Conservation (phyloP, 2,888 invertebrate genomes). For the Heliconius hortense region DNA sequence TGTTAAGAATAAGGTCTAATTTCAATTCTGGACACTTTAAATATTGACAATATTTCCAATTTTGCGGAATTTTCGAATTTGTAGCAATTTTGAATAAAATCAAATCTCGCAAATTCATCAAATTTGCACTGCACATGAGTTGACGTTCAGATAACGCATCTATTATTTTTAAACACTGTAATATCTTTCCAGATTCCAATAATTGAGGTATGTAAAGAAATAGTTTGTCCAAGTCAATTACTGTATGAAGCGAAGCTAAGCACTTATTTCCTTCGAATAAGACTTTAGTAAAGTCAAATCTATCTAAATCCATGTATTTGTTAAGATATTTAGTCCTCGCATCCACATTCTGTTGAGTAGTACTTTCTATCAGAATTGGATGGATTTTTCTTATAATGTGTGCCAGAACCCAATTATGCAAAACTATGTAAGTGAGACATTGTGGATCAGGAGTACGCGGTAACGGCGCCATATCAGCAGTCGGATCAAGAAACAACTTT, state of each 20-base stretch:
- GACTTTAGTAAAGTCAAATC: conserved; percentile 77
- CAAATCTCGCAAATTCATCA: conserved; percentile 81
- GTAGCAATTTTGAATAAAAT: conserved; percentile 82
- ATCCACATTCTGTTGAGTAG: conserved; percentile 77
- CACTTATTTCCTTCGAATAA: conserved; percentile 82
- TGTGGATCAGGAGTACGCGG: conserved; percentile 75
- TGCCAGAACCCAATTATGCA: conserved; percentile 86
- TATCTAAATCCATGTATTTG: conserved; percentile 81
- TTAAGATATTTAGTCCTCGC: conserved; percentile 83
- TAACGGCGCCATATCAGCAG: conserved; percentile 68
- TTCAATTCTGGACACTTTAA: conserved; percentile 78
- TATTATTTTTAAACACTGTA: conserved; percentile 78
- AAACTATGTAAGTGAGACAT: conserved; percentile 83
- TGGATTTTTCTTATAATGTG: conserved; percentile 86
- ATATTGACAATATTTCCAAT: conserved; percentile 78
- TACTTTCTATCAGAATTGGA: conserved; percentile 74
- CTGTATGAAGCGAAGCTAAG: conserved; percentile 82
- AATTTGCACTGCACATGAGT: conserved; percentile 72
- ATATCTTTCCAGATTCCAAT: conserved; percentile 70
- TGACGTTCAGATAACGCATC: conserved; percentile 83
- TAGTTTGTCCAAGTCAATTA: conserved; percentile 75
- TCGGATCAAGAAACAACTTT: conserved; percentile 75
- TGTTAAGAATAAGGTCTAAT: conserved; percentile 77
- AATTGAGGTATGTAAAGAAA: conserved; percentile 76
- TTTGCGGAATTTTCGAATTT: conserved; percentile 70